phyloP scores from a whole-genome alignment of 2,113 vertebrate species.

The Tachysurus fulvidraco region DNA sequence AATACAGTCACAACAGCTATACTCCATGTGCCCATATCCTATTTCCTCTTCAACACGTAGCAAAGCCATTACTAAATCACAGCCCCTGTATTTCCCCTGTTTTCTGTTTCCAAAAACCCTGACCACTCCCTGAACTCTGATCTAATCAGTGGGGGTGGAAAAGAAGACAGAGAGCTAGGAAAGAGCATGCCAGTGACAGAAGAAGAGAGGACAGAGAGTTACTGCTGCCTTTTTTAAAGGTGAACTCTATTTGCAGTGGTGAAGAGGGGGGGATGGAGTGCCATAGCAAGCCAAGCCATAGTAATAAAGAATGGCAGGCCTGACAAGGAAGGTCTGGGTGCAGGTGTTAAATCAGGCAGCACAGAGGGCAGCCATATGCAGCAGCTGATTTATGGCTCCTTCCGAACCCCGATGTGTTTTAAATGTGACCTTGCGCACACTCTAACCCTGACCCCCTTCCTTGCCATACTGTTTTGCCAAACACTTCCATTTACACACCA shows the following conservation, averaged over 20 bases:
- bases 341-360: slow-evolving; percentile 65
- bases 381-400: slow-evolving; percentile 59
- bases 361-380: slow-evolving; percentile 57
- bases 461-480: slow-evolving; percentile 49
- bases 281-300: slow-evolving; percentile 40
- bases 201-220: slow-evolving; percentile 55
- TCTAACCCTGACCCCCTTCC: slow-evolving; percentile 62
- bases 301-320: slow-evolving; percentile 60
- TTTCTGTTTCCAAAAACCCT: slow-evolving; percentile 35
- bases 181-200: neutral
- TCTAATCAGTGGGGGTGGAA: slow-evolving; percentile 13
- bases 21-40: slow-evolving; percentile 17
- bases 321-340: slow-evolving; percentile 66
- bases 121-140: slow-evolving; percentile 54
- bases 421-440: slow-evolving; percentile 63
- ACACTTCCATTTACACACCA: slow-evolving; percentile 39
- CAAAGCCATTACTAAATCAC: slow-evolving; percentile 41
- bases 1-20: slow-evolving; percentile 10
- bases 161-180: slow-evolving; percentile 25
- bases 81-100: slow-evolving; percentile 36
- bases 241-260: slow-evolving; percentile 60
- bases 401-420: slow-evolving; percentile 59
- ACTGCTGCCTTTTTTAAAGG: slow-evolving; percentile 60
- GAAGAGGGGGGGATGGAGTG: slow-evolving; percentile 10
- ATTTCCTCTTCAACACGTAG: slow-evolving; percentile 34